Evolutionary conservation across 2,888 invertebrate genomes (phyloP).

Genomic region (Deilephila porcellus): DNA sequence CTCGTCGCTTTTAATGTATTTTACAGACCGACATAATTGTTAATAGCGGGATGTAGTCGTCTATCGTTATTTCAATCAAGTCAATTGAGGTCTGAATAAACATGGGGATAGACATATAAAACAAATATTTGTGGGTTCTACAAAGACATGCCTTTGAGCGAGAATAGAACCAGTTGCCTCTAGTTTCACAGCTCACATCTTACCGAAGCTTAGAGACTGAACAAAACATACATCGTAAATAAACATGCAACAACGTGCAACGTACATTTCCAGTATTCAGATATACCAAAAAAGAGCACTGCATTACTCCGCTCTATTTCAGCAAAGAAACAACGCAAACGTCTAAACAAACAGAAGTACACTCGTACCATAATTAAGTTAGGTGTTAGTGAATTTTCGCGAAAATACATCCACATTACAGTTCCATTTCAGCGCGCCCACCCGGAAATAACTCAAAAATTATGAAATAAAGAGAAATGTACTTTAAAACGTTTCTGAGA

Average conservation of each 20-base stretch:
- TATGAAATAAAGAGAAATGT: constrained; percentile 70
- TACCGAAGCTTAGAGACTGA: too few relatives aligned
- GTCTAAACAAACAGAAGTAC: not conserved
- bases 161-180: not conserved
- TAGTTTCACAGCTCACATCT: too few relatives aligned
- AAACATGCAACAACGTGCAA: too few relatives aligned
- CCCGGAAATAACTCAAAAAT: constrained; percentile 60
- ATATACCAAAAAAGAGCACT: not conserved
- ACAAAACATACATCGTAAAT: too few relatives aligned
- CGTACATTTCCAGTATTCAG: not conserved
- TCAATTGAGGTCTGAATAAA: too few relatives aligned
- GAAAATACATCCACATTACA: constrained; percentile 19
- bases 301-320: not conserved
- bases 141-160: not conserved
- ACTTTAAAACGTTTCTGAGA: constrained; percentile 62
- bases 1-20: too few relatives aligned
- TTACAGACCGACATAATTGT: too few relatives aligned
- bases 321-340: not conserved
- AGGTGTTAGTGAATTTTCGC: constrained; percentile 31
- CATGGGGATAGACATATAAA: too few relatives aligned
- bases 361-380: constrained; percentile 36
- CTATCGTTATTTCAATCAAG: too few relatives aligned
- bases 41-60: too few relatives aligned
- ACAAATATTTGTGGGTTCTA: too few relatives aligned
- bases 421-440: constrained; percentile 39